Percentiles rank a stretch among this genome's conserved stretches.
phyloP scores from a whole-genome alignment of 2,888 invertebrate species.

The Acleris literana region DNA sequence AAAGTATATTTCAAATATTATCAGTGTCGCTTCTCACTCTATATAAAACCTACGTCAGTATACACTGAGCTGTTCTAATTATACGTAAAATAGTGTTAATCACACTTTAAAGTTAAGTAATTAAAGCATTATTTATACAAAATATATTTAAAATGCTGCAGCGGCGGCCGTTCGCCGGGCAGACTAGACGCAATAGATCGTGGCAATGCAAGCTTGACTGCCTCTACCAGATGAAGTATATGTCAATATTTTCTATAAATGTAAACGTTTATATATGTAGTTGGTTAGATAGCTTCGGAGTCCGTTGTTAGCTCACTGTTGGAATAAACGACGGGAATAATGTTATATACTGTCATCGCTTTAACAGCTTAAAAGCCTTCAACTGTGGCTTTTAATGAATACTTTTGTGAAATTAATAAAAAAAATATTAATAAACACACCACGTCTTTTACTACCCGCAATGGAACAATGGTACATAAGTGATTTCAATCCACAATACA shows the following conservation, averaged over 20 bases:
- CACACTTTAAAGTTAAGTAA: constrained; percentile 75
- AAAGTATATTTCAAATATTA: constrained; percentile 74
- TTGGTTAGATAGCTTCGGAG: constrained; percentile 76
- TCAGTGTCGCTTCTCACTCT: constrained; percentile 79
- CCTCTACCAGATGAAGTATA: constrained; percentile 69
- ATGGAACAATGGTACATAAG: too few species aligned
- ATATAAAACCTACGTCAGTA: constrained; percentile 51
- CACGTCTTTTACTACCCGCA: constrained; percentile 20
- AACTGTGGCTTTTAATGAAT: constrained; percentile 82
- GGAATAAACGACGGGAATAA: constrained; percentile 55
- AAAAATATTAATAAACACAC: constrained; percentile 68
- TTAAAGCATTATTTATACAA: constrained; percentile 71
- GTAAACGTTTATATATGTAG: constrained; percentile 73
- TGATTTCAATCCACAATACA: too few species aligned
- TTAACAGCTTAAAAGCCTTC: constrained; percentile 82
- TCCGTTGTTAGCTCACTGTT: constrained; percentile 72
- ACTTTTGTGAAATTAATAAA: constrained; percentile 84
- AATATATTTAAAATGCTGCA: constrained; percentile 45
- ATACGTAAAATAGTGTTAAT: constrained; percentile 80
- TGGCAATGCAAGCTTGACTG: constrained; percentile 71
- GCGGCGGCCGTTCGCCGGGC: constrained; percentile 35
- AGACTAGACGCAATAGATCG: constrained; percentile 61
- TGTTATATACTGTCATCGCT: constrained; percentile 69
- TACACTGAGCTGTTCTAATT: constrained; percentile 75
- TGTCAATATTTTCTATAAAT: constrained; percentile 79